These are phyloP conservation scores for Aphidoletes aphidimyza DNA, from an alignment of 2,888 invertebrate species.

Conservation along the genomic window DNA sequence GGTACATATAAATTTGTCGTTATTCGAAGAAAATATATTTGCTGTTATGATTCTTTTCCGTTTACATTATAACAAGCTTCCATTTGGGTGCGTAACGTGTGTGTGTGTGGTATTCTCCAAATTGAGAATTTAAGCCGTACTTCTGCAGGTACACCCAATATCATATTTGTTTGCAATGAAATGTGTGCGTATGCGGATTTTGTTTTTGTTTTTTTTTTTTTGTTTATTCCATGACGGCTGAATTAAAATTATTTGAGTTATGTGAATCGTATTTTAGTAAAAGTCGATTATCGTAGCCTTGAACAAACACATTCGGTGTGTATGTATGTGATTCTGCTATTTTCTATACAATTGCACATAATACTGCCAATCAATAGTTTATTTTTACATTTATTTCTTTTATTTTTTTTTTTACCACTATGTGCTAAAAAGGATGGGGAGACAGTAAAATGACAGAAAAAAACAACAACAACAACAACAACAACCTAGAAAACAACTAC, in stretches of 20 bases:
- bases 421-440: no score
- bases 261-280: conserved; percentile 21
- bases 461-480: no score
- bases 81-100: neutral
- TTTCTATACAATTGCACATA: neutral
- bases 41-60: conserved; percentile 13
- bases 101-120: neutral
- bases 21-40: neutral
- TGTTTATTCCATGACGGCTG: no score
- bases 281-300: conserved; percentile 43
- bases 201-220: no score
- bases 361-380: neutral
- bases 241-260: neutral
- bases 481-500: no score
- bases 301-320: conserved; percentile 13
- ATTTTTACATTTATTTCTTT: neutral
- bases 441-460: no score
- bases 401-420: neutral
- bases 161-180: conserved; percentile 2
- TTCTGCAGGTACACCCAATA: neutral
- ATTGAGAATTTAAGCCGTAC: neutral
- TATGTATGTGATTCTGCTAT: neutral
- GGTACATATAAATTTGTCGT: no score
- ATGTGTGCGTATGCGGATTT: no score
- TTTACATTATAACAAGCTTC: neutral